Evolutionary conservation across 1,140 invertebrate genomes (phyloP).

Genomic region (Pogonognathellus flavescens): DNA sequence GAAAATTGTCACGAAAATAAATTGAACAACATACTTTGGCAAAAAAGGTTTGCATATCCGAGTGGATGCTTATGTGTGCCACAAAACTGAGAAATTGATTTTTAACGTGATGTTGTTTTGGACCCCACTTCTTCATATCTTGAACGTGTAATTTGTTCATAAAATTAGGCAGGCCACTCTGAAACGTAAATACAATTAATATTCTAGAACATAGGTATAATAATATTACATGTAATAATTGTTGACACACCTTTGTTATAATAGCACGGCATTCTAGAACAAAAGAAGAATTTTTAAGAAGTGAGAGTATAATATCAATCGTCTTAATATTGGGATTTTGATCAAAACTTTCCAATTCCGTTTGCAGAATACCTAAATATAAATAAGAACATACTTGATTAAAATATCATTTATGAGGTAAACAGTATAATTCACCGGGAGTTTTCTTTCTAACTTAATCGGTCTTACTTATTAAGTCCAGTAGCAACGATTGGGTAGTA

Average conservation of each 20-base stretch:
- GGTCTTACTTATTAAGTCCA: constrained; percentile 57
- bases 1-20: not conserved
- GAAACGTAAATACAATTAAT: not conserved
- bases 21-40: constrained; percentile 58
- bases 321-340: constrained; percentile 61
- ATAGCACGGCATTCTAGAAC: constrained; percentile 58
- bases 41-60: constrained; percentile 61
- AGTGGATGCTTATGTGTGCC: constrained; percentile 53
- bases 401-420: no score
- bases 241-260: constrained; percentile 60
- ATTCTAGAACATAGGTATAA: no score
- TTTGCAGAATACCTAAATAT: constrained; percentile 44
- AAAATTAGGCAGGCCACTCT: constrained; percentile 53
- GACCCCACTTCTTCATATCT: constrained; percentile 64
- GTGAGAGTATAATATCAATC: constrained; percentile 54
- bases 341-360: constrained; percentile 54
- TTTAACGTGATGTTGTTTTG: constrained; percentile 62
- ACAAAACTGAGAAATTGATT: constrained; percentile 56
- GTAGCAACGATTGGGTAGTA: constrained; percentile 53
- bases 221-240: no score
- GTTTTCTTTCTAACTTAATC: no score
- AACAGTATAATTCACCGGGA: no score
- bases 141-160: constrained; percentile 60
- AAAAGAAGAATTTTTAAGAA: constrained; percentile 59
- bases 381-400: not conserved